These are phyloP conservation scores for Gadus macrocephalus DNA, from an alignment of 2,113 vertebrate genomes.

Conservation along the genomic window DNA sequence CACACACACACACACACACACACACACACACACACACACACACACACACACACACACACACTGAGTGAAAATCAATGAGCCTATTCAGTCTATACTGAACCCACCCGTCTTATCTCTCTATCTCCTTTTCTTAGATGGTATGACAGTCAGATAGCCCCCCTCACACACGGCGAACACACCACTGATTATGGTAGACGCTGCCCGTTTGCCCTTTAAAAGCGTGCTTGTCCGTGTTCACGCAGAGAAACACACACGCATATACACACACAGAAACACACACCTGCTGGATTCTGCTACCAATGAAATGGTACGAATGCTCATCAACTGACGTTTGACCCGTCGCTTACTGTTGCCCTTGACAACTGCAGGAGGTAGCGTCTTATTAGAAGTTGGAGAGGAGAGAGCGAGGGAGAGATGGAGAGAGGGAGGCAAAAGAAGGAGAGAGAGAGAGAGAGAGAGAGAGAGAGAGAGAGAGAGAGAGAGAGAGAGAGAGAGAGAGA, in stretches of 20 bases:
- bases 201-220: not conserved
- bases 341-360: too few relatives aligned
- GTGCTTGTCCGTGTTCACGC: not conserved
- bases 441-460: not conserved
- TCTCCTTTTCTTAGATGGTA: not conserved
- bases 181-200: not conserved
- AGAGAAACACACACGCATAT: not conserved
- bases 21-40: too few relatives aligned
- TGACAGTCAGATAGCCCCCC: not conserved
- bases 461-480: not conserved
- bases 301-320: not conserved
- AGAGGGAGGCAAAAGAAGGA: not conserved
- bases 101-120: slow-evolving; percentile 17
- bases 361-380: not conserved
- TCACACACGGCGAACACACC: not conserved
- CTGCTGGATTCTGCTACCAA: not conserved
- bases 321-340: too few relatives aligned
- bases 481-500: not conserved
- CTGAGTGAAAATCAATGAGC: not conserved
- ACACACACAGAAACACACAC: not conserved
- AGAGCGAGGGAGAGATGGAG: not conserved
- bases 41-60: not conserved
- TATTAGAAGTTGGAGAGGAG: not conserved
- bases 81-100: not conserved
- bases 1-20: too few relatives aligned